Base-by-base conservation (phyloP, 2,113 vertebrate genomes). In the Megaceryle maxima region DNA sequence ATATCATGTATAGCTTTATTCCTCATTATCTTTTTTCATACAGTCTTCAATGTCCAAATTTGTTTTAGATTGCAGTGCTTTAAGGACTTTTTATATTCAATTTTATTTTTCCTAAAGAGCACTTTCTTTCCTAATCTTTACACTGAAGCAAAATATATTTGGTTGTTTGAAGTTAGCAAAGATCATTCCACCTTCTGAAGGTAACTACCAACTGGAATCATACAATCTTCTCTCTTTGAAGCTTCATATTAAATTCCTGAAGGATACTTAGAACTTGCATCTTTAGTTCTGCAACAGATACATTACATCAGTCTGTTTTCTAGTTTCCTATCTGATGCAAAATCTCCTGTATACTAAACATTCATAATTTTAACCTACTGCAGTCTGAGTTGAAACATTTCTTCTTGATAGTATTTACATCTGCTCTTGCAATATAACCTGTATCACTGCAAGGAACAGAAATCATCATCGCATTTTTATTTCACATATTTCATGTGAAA, bases 41-140 rank as follows among this genome's bases (percentile, higher is more conserved):
- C 3, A 12, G 6, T 16, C 35, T 78, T 60, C 31, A 77, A 51
- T 46, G 41, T 63, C 11, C 8, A 75, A 46, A 78, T 91, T 80
- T 68, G 8, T 3, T 72, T 87, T 78, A 11, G 10, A 43, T 11
- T 78, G 20, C 28, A 75, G 67, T 87, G 7, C 15, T 28, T 28
- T 67, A 83, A 31, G 10, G 5, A n/a, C 10, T 35, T 28, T 21
- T 12, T 26, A 4, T 3, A 1, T 3, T 24, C 8, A 22, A 4
- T 3, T 1, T 11, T 21, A 10, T 28, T 5, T 4, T 1, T 2
- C 13, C 1, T 6, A n/a, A 91, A 68, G 9, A 89, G 41, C 48
- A 28, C 4, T 79, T 74, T n/a, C 2, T 56, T 59, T 63, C 26
- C n/a, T 69, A 53, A 57, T 21, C 26, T 64, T 88, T 60, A n/a